Evolutionary conservation across 2,888 invertebrate genomes (phyloP).

Genomic region (Mantis religiosa): DNA sequence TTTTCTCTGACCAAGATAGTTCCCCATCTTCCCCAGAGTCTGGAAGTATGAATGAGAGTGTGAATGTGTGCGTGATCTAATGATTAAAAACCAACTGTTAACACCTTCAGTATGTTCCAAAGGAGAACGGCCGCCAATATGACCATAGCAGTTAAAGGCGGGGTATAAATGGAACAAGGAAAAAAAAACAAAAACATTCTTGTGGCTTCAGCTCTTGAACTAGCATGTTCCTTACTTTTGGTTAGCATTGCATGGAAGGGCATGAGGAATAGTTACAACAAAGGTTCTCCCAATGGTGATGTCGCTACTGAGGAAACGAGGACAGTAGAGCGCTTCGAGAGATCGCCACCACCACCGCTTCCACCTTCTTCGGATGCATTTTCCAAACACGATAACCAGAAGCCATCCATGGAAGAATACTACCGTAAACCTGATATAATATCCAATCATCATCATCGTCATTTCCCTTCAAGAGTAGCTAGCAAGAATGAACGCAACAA

Average conservation of each 20-base stretch:
- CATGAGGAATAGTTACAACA: slow-evolving; percentile 45
- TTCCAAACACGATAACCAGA: neutral
- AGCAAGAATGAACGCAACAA: neutral
- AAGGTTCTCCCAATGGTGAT: slow-evolving; percentile 47
- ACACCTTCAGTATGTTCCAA: too few species aligned
- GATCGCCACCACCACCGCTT: neutral
- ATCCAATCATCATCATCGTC: slow-evolving; percentile 12
- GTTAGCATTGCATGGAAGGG: slow-evolving; percentile 57
- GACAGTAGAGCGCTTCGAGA: neutral
- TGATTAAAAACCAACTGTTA: too few species aligned
- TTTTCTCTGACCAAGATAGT: too few species aligned
- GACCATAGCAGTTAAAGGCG: too few species aligned
- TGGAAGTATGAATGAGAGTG: too few species aligned
- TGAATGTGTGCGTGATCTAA: too few species aligned
- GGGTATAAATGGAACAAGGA: too few species aligned
- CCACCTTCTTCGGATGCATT: neutral
- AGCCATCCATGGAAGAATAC: neutral
- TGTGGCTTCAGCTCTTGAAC: slow-evolving; percentile 54
- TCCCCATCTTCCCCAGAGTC: too few species aligned
- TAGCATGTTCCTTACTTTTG: slow-evolving; percentile 58
- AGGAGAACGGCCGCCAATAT: too few species aligned
- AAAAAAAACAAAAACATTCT: too few species aligned
- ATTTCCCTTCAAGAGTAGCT: neutral
- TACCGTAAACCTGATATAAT: slow-evolving; percentile 25
- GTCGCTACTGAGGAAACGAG: neutral